These are phyloP conservation scores for Myotis findleyi DNA, from an alignment of 2,797 vertebrate genomes.

Conservation along the genomic window DNA sequence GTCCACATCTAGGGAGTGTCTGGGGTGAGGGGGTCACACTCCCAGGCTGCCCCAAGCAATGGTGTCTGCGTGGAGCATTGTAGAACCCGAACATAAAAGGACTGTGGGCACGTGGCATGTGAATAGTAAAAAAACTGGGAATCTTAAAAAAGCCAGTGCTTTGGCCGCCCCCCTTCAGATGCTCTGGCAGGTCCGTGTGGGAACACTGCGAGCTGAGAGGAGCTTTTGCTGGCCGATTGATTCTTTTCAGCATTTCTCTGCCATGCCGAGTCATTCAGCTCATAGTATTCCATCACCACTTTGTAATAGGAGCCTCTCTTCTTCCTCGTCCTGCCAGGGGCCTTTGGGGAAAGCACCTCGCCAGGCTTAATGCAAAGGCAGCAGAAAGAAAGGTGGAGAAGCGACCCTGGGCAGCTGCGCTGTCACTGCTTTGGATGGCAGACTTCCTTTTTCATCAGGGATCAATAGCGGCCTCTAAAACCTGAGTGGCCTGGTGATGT, in stretches of 20 bases:
- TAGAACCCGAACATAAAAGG: not conserved
- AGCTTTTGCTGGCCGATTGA: not conserved
- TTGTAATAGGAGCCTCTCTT: not conserved
- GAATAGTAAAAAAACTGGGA: not conserved
- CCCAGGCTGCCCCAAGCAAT: not conserved
- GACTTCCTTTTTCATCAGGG: not conserved
- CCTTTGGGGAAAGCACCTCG: not conserved
- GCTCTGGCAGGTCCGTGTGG: not conserved
- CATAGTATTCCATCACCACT: not conserved
- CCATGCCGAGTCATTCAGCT: not conserved
- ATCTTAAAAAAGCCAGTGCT: not conserved
- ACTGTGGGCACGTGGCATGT: no score
- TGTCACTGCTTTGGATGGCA: not conserved
- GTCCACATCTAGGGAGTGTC: not conserved
- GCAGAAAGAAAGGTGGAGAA: not conserved
- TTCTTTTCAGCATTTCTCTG: not conserved
- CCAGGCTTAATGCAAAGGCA: slow-evolving; percentile 35
- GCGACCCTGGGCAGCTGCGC: not conserved
- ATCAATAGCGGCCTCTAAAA: slow-evolving; percentile 71
- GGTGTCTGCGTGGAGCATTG: no score
- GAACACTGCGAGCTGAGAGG: not conserved
- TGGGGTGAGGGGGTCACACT: not conserved
- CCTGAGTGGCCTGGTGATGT: slow-evolving; percentile 35
- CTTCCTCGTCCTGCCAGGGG: not conserved
- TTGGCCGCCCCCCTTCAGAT: no score